These are phyloP conservation scores for Heliconius sara DNA, from an alignment of 2,888 invertebrate species.

Conservation along the genomic window DNA sequence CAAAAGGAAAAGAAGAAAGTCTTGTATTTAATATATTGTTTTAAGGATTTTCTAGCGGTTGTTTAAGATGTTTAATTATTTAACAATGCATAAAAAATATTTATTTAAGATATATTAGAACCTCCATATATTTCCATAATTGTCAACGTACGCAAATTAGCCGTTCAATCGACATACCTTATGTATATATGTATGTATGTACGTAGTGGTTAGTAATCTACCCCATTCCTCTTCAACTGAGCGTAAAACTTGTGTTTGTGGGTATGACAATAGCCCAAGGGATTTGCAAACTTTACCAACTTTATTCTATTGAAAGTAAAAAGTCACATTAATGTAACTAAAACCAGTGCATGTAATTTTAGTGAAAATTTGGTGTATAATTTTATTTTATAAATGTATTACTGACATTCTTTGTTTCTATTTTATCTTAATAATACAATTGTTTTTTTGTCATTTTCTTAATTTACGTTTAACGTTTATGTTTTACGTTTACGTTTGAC, in stretches of 20 bases:
- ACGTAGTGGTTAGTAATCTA: conserved; percentile 15
- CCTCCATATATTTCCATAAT: background rate
- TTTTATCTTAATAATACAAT: background rate
- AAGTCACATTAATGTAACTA: conserved; percentile 24
- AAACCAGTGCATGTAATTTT: conserved; percentile 12
- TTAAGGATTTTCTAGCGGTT: background rate
- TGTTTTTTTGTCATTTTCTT: background rate
- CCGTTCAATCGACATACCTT: conserved; percentile 11
- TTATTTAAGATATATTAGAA: background rate
- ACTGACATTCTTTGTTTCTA: background rate
- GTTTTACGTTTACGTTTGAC: too few relatives aligned
- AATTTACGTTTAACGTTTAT: background rate
- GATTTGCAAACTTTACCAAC: conserved; percentile 14
- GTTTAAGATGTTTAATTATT: too few relatives aligned
- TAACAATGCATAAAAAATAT: too few relatives aligned
- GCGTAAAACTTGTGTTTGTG: conserved; percentile 27
- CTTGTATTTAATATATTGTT: background rate
- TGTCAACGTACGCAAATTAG: background rate
- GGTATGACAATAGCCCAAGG: conserved; percentile 25
- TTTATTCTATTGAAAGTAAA: conserved; percentile 25
- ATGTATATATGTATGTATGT: background rate
- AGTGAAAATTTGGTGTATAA: background rate
- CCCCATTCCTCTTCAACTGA: conserved; percentile 23
- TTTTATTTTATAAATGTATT: conserved; percentile 4
- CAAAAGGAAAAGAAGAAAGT: too few relatives aligned